Evolutionary conservation across 2,888 invertebrate genomes (phyloP).

Genomic region (Lamellibrachia columna): DNA sequence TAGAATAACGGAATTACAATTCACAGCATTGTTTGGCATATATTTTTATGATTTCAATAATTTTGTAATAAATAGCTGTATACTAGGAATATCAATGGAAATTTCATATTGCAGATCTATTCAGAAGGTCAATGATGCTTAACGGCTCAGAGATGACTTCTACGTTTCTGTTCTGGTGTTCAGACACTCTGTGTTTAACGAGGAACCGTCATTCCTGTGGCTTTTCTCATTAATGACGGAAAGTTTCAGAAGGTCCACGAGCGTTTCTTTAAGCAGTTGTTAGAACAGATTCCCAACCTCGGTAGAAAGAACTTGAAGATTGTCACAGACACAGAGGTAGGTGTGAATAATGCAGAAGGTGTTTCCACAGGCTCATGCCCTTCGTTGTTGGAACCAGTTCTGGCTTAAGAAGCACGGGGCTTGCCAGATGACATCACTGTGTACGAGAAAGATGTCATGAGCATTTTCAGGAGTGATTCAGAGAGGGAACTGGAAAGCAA

Average conservation of each 20-base stretch:
- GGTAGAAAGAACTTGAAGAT: not conserved
- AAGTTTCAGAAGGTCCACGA: slow-evolving; percentile 20
- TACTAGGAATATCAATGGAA: no score
- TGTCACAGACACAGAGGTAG: slow-evolving; percentile 6
- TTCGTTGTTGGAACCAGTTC: slow-evolving; percentile 17
- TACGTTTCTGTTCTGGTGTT: not conserved
- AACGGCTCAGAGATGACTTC: not conserved
- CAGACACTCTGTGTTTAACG: slow-evolving; percentile 4
- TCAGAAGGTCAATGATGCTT: no score
- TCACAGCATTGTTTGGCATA: no score
- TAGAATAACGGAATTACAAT: no score
- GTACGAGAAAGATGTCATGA: not conserved
- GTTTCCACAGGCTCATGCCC: not conserved
- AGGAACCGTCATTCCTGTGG: slow-evolving; percentile 3
- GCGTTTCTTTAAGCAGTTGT: slow-evolving; percentile 14
- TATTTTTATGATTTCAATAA: no score
- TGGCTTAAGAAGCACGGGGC: not conserved
- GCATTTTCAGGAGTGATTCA: not conserved
- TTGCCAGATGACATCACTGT: not conserved
- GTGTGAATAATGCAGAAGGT: not conserved
- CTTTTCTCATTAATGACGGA: slow-evolving; percentile 17
- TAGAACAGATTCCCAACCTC: not conserved
- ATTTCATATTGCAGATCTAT: no score
- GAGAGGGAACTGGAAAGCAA: no score
- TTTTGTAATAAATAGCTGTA: no score